phyloP scores from a whole-genome alignment of 2,113 vertebrate genomes.

The Trogon melanurus region DNA sequence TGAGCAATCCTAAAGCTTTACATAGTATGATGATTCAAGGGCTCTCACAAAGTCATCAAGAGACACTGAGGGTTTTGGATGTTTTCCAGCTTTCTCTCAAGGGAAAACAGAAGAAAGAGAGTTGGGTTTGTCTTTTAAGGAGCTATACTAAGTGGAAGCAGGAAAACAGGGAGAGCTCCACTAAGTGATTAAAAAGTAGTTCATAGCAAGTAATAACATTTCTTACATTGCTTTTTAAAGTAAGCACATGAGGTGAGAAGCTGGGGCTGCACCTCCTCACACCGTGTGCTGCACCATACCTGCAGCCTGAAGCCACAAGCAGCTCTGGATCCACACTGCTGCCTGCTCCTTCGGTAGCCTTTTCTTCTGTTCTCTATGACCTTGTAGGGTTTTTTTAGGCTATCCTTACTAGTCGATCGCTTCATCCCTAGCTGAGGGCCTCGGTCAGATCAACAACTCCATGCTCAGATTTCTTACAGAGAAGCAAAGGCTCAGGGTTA shows the following conservation, averaged over 20 bases:
- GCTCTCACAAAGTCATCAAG: neutral
- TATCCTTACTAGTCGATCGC: neutral
- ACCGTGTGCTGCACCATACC: accelerated
- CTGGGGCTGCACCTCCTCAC: neutral
- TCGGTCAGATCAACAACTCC: neutral
- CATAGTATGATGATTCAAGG: neutral
- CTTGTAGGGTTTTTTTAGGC: neutral
- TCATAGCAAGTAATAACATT: neutral
- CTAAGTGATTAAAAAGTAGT: neutral
- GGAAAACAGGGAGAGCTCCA: neutral
- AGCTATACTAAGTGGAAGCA: neutral
- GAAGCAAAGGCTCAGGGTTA: neutral
- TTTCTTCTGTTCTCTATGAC: neutral
- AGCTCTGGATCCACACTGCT: neutral
- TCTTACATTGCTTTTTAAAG: neutral
- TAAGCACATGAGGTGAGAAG: neutral
- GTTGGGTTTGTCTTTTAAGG: neutral
- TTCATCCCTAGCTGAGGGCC: neutral
- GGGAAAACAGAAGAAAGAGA: neutral
- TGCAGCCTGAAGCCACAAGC: neutral
- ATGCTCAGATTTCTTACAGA: neutral
- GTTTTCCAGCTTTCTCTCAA: neutral
- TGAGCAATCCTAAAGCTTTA: conserved; percentile 12
- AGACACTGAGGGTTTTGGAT: neutral
- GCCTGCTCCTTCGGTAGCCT: neutral